A percentile compares a stretch with the other conserved stretches of the same genome.
phyloP scores from a whole-genome alignment of 2,888 invertebrate species.

The Cheilosia soror region DNA sequence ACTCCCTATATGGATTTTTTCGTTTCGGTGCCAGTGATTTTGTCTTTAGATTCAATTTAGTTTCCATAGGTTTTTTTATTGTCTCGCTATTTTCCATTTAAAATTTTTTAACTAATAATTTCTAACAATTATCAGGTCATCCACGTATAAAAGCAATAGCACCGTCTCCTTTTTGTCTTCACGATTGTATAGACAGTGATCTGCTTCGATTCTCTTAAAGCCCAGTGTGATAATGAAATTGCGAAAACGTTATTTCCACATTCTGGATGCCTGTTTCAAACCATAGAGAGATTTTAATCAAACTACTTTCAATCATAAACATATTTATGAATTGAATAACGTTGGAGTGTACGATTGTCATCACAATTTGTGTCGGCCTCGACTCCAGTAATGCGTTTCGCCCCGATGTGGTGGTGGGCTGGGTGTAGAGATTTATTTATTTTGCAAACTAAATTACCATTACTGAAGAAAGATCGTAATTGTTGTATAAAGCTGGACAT shows the following conservation, averaged over 20 bases:
- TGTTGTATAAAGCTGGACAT: background rate
- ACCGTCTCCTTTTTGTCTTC: background rate
- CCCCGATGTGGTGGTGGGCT: too few relatives aligned
- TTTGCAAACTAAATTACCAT: slow-evolving; percentile 36
- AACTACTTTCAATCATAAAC: too few relatives aligned
- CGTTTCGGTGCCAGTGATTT: slow-evolving; percentile 3
- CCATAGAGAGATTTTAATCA: too few relatives aligned
- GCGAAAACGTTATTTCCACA: slow-evolving; percentile 54
- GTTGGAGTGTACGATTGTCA: too few relatives aligned
- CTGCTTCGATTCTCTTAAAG: background rate
- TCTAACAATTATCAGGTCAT: slow-evolving; percentile 7
- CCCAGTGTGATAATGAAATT: background rate
- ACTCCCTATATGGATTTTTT: slow-evolving; percentile 14
- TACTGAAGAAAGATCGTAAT: slow-evolving; percentile 16
- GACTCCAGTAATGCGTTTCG: too few relatives aligned
- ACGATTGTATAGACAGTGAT: slow-evolving; percentile 6
- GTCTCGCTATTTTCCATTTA: too few relatives aligned
- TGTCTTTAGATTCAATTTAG: too few relatives aligned
- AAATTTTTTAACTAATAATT: slow-evolving; percentile 9
- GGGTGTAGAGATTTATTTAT: slow-evolving; percentile 54
- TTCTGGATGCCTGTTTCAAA: slow-evolving; percentile 49
- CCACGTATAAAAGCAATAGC: too few relatives aligned
- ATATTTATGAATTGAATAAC: too few relatives aligned
- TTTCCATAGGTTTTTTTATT: too few relatives aligned
- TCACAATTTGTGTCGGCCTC: too few relatives aligned